These are phyloP conservation scores for Drosophila paramelanica DNA, from an alignment of 2,888 invertebrate genomes.

Conservation along the genomic window DNA sequence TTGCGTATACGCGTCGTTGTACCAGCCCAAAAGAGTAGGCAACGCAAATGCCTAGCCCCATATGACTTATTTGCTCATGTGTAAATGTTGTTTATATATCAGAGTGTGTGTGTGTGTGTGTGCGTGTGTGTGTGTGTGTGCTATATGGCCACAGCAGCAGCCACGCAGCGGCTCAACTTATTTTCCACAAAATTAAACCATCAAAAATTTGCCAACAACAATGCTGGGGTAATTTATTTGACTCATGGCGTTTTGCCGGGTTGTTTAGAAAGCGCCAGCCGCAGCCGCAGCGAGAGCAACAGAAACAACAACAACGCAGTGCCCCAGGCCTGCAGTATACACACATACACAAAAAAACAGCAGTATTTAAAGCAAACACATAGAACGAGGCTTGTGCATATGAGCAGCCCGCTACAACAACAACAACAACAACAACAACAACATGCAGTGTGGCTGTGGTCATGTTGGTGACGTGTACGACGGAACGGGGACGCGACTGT, in stretches of 20 bases:
- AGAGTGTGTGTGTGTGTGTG: constrained; percentile 15
- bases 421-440: constrained; percentile 25
- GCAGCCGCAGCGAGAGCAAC: constrained; percentile 55
- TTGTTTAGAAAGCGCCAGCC: constrained; percentile 71
- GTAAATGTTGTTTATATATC: constrained; percentile 22
- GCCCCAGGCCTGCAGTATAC: constrained; percentile 44
- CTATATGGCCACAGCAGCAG: constrained; percentile 71
- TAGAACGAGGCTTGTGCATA: constrained; percentile 36
- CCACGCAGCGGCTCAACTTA: constrained; percentile 77
- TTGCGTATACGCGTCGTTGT: constrained; percentile 70
- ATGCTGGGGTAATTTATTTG: constrained; percentile 80
- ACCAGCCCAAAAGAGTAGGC: constrained; percentile 63
- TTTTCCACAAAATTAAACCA: constrained; percentile 83
- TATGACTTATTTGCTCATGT: constrained; percentile 38
- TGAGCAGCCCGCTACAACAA: constrained; percentile 29
- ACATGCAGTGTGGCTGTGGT: constrained; percentile 27
- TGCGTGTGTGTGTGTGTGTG: constrained; percentile 39
- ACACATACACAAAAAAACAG: constrained; percentile 20
- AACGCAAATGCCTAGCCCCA: constrained; percentile 43
- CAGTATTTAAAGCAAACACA: constrained; percentile 52
- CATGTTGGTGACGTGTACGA: constrained; percentile 24
- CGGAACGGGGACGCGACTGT: constrained; percentile 42
- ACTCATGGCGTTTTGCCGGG: constrained; percentile 74
- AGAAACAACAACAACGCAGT: constrained; percentile 30
- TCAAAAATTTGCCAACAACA: constrained; percentile 82